Percentiles rank a stretch among this genome's conserved stretches.
These are phyloP conservation scores for Diarsia dahlii DNA, from an alignment of 2,888 invertebrate genomes.

Conservation along the genomic window DNA sequence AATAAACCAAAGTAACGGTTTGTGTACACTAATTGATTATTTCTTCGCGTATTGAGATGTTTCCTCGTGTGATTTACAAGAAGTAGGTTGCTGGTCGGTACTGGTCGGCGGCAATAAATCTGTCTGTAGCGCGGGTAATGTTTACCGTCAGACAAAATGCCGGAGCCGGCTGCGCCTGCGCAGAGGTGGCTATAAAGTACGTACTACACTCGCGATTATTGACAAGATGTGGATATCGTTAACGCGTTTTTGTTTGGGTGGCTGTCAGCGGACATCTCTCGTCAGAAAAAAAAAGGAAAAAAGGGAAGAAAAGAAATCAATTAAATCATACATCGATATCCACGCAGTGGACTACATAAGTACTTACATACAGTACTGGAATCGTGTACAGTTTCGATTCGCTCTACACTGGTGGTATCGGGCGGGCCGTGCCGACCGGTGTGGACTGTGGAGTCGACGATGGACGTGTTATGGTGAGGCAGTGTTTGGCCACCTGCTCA, in stretches of 20 bases:
- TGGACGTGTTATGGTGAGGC: slow-evolving; percentile 30
- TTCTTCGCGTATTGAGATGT: slow-evolving; percentile 46
- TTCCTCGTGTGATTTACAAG: slow-evolving; percentile 29
- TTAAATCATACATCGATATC: too few relatives aligned
- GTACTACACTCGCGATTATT: neutral
- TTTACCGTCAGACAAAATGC: slow-evolving; percentile 18
- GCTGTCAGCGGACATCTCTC: neutral
- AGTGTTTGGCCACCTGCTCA: slow-evolving; percentile 46
- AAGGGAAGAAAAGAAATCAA: too few relatives aligned
- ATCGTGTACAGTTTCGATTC: too few relatives aligned
- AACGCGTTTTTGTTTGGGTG: slow-evolving; percentile 1
- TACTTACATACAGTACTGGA: too few relatives aligned
- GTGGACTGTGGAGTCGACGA: neutral
- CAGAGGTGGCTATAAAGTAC: slow-evolving; percentile 19
- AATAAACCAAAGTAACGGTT: slow-evolving; percentile 39
- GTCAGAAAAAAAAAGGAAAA: too few relatives aligned
- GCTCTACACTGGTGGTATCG: neutral
- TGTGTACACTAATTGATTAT: slow-evolving; percentile 35
- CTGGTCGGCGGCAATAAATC: slow-evolving; percentile 27
- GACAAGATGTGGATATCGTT: slow-evolving; percentile 5
- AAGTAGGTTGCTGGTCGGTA: neutral
- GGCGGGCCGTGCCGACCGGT: neutral
- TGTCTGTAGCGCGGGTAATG: slow-evolving; percentile 31
- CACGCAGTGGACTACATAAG: too few relatives aligned
- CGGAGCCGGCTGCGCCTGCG: neutral